Conservation (phyloP, 2,113 vertebrate species). For the Macquaria ambigua region DNA sequence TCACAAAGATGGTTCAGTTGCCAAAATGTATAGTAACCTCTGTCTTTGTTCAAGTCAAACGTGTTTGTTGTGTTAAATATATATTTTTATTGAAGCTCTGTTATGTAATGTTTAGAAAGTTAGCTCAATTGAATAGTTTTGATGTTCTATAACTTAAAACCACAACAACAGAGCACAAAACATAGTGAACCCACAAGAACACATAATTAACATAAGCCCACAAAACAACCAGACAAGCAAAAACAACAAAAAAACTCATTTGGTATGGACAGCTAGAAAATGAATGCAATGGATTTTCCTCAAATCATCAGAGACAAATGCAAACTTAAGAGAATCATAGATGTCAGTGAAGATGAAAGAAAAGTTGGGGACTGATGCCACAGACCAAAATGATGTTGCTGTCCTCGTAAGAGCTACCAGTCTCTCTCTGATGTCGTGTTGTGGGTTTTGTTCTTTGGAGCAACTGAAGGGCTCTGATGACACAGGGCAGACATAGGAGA, state of each 20-base stretch:
- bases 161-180: background rate
- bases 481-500: background rate
- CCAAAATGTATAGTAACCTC: background rate
- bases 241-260: background rate
- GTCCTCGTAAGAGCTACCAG: background rate
- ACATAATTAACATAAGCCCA: background rate
- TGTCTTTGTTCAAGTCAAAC: background rate
- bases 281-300: background rate
- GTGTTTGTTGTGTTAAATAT: background rate
- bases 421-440: background rate
- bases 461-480: background rate
- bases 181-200: background rate
- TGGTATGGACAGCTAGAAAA: background rate
- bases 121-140: background rate
- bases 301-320: background rate
- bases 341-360: background rate
- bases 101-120: background rate
- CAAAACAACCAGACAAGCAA: constrained; percentile 1
- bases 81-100: background rate
- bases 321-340: background rate
- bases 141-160: background rate
- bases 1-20: background rate
- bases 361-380: background rate
- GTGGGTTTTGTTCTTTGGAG: background rate
- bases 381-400: background rate